Evolutionary conservation across 1,140 invertebrate genomes (phyloP), one percentile per base, ranked within the genome.

Genomic region (Rhysida immarginata): DNA sequence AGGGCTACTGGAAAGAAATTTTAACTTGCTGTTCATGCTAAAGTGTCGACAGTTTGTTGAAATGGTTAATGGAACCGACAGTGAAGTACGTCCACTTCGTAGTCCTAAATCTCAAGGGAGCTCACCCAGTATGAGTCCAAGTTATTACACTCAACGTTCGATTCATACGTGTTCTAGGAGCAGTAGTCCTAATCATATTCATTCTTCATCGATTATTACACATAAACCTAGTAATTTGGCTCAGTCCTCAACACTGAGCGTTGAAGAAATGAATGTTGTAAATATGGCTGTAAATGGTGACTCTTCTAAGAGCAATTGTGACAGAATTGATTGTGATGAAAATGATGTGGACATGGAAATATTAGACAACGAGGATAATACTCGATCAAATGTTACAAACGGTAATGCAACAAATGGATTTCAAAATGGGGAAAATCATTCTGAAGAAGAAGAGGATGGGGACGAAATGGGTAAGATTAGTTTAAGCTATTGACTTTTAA

Each of bases 21-120:
- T 81, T 61, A 89, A 95, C 69, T 75, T 98, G 60, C 78, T 91
- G 64, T 96, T 98, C 71, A 82, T 90, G 71, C 77, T 99, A 54
- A 95, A 96, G 71, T 95, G 91, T 73, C 81, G 95, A 61, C 93
- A 98, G 74, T 98, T 98, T 74, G 86, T 99, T 24, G 95, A 99
- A 74, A 77, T 80, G 71, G 73, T 79, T 27, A 73, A 75, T 63
- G 75, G 75, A 24, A 69, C 69, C 44, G 72, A 77, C 63, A 70
- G 66, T 60, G 70, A 71, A 60, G 67, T 62, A 27, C 60, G 54
- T 26, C 58, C 57, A 20, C 23, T 35, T 13, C 59, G 63, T 14
- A 62, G 60, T 46, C 62, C 61, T n/a, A 61, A 60, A 41, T 60
- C 60, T 53, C 60, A 56, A 44, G 56, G 61, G 24, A 59, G 49